Percentiles rank a stretch among this genome's conserved stretches.
These are phyloP conservation scores for Podocnemis expansa DNA, from an alignment of 2,113 vertebrate genomes.

Conservation along the genomic window DNA sequence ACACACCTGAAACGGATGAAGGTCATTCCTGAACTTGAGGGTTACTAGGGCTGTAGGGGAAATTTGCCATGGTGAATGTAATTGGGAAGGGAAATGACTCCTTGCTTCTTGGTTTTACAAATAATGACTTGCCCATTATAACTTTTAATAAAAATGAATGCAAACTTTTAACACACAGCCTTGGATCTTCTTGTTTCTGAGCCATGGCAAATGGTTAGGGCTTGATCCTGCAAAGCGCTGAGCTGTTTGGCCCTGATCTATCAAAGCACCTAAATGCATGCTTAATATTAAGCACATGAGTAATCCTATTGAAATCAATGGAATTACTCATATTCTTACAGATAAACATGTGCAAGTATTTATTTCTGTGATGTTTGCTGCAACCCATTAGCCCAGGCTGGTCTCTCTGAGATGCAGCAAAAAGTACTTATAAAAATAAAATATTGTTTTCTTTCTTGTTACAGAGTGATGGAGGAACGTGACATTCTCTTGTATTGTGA, in stretches of 20 bases:
- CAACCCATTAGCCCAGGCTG: background rate
- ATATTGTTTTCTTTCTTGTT: background rate
- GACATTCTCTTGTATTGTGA: slow-evolving; percentile 81
- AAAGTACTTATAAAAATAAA: background rate
- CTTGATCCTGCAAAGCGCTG: background rate
- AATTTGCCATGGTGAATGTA: background rate
- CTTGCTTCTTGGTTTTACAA: background rate
- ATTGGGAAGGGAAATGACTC: background rate
- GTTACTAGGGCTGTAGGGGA: background rate
- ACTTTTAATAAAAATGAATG: background rate
- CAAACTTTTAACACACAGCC: background rate
- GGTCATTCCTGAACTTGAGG: background rate
- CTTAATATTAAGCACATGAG: background rate
- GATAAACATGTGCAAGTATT: background rate
- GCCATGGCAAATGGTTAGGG: background rate
- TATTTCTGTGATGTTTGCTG: background rate
- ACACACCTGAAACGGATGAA: background rate
- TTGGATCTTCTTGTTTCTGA: background rate
- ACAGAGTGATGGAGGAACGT: slow-evolving; percentile 76
- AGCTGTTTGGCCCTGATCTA: background rate
- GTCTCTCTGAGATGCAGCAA: background rate
- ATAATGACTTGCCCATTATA: background rate
- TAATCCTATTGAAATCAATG: background rate
- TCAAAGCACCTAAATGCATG: background rate
- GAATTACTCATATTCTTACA: background rate